These are phyloP conservation scores for Rhodeus uyekii DNA, from an alignment of 2,797 vertebrate genomes.

Conservation along the genomic window DNA sequence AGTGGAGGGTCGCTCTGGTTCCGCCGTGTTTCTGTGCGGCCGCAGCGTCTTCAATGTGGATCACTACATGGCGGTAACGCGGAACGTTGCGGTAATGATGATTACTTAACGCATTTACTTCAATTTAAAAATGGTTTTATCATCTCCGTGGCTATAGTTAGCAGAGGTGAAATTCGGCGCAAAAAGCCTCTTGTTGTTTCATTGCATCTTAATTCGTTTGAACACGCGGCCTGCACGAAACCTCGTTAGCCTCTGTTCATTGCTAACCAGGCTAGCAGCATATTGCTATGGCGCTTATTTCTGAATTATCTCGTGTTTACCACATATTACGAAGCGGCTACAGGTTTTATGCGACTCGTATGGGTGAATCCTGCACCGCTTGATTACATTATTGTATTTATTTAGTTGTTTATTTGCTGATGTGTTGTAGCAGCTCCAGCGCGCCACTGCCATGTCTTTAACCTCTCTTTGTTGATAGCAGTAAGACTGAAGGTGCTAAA, in stretches of 20 bases:
- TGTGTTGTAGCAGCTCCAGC: conserved; percentile 1
- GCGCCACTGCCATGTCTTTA: conserved; percentile 8
- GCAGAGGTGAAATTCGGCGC: background rate
- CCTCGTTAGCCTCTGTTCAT: conserved; percentile 19
- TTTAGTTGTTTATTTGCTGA: background rate
- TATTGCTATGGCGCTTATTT: background rate
- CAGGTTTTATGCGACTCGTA: background rate
- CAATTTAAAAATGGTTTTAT: background rate
- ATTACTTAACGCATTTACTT: background rate
- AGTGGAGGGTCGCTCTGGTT: background rate
- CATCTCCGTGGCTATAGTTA: background rate
- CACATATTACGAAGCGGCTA: background rate
- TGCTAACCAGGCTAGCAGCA: conserved; percentile 30
- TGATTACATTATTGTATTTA: background rate
- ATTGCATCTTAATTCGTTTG: background rate
- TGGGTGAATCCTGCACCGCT: background rate
- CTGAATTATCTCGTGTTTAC: background rate
- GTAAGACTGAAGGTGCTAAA: background rate
- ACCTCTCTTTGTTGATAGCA: conserved; percentile 18
- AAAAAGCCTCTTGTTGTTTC: background rate
- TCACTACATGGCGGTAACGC: conserved; percentile 56
- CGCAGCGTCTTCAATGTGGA: conserved; percentile 38
- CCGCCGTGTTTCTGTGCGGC: background rate
- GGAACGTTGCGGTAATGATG: conserved; percentile 50
- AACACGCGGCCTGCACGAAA: conserved; percentile 24